Evolutionary conservation across 1,140 invertebrate species (phyloP).

Genomic region (Sarcophaga bullata): DNA sequence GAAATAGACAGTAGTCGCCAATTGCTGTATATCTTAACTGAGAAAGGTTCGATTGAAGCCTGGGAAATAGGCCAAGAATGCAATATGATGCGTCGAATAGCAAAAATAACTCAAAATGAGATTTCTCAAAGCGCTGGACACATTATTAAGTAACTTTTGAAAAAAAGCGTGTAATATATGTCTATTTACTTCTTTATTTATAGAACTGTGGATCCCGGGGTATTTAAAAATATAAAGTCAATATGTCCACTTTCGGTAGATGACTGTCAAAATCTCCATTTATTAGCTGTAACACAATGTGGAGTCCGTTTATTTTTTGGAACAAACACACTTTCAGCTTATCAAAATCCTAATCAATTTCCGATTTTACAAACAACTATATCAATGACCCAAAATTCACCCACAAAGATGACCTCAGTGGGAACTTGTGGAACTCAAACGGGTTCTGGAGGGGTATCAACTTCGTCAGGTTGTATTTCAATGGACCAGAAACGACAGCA

Average conservation of each 20-base stretch:
- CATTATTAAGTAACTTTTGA: constrained; percentile 54
- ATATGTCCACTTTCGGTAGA: constrained; percentile 83
- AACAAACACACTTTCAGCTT: constrained; percentile 62
- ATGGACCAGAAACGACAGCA: constrained; percentile 68
- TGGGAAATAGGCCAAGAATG: constrained; percentile 90
- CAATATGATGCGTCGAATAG: constrained; percentile 76
- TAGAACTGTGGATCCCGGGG: constrained; percentile 87
- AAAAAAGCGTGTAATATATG: not conserved
- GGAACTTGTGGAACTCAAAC: not conserved
- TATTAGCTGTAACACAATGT: constrained; percentile 92
- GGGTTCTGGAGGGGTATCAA: not conserved
- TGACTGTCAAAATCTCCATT: constrained; percentile 85
- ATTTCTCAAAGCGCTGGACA: constrained; percentile 81
- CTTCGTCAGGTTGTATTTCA: not conserved
- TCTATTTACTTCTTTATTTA: constrained; percentile 50
- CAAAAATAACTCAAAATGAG: constrained; percentile 80
- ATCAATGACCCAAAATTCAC: not conserved
- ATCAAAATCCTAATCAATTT: constrained; percentile 23
- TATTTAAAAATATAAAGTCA: constrained; percentile 87
- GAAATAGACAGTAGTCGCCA: constrained; percentile 89
- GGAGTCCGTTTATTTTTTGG: constrained; percentile 92
- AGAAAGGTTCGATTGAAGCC: constrained; percentile 83
- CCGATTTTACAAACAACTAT: constrained; percentile 7
- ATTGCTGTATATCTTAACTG: constrained; percentile 90
- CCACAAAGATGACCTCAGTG: not conserved